These are phyloP conservation scores for Heliconius nattereri DNA, from an alignment of 1,140 invertebrate species.

Conservation along the genomic window DNA sequence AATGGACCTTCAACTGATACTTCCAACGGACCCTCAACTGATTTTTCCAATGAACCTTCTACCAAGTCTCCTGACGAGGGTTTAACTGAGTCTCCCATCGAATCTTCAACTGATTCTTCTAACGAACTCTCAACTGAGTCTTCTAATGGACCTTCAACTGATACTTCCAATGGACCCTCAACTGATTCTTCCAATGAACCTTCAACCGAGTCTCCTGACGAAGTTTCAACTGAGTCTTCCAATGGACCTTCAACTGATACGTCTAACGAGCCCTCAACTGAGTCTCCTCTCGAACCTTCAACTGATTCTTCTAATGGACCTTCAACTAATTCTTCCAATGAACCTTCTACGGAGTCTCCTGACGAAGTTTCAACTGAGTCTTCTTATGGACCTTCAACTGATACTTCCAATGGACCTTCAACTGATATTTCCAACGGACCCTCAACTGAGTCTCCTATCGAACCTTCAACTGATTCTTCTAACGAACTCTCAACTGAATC, in stretches of 20 bases:
- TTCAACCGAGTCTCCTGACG: neutral
- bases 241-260: neutral
- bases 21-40: neutral
- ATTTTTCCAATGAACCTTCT: neutral
- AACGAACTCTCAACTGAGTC: neutral
- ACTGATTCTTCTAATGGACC: neutral
- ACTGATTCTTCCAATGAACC: neutral
- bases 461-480: neutral
- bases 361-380: neutral
- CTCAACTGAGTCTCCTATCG: neutral
- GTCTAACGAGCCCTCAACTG: neutral
- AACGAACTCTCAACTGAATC: neutral
- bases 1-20: neutral
- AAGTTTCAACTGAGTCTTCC: neutral
- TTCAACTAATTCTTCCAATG: neutral
- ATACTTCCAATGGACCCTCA: neutral
- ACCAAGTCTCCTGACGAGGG: neutral
- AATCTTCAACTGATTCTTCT: neutral
- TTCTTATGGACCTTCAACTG: neutral
- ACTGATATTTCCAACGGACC: constrained; percentile 15
- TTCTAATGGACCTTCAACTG: neutral
- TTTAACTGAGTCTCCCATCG: neutral
- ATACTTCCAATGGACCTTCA: neutral
- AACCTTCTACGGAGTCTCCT: neutral
- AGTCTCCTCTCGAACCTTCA: neutral